Base-by-base conservation (phyloP, 2,888 invertebrate species). In the Orchesellides sinensis region DNA sequence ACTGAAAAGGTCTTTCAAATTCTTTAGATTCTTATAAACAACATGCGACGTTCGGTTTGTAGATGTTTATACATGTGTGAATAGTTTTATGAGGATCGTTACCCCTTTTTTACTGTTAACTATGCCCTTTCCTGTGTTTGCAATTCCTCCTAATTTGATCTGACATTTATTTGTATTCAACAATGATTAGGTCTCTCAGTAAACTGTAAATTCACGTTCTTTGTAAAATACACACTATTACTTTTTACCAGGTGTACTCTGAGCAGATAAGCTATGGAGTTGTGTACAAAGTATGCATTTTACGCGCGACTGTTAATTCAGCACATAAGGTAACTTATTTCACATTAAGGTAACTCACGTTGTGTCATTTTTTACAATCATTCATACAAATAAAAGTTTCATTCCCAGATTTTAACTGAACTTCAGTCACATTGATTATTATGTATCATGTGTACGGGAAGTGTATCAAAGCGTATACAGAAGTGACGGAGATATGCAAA, bases 31-130 rank as follows among this genome's bases (percentile, higher is more conserved):
- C 40, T 61, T 21, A 17, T 78, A 59, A n/a, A 61, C 29, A 59
- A 61, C 52, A 32, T 78, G 61, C 69, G 77, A 61, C 77, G 69
- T 78, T 69, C 29, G 69, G 40, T 40, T 10, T 19, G 66, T 66
- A 19, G 19, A 25, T 6, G 40, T n/a, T 59, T 63, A 21, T 49
- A 49, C 47, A 73, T 40, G 45, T 35, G n/a, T 29, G 10, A 32
- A 25, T 68, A 45, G 25, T 32, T 49, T 14, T 49, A 19, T 47
- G 68, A n/a, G 35, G 5, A 17, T n/a, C n/a, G 45, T 27, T 29
- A n/a, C 40, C 29, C 52, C 25, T 27, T 23, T 70, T 35, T 21
- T 40, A 17, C 12, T n/a, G 17, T 21, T 10, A 3, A 66, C 17
- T 66, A 14, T 23, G 49, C 29, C 32, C 14, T 68, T n/a, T 40